Evolutionary conservation across 2,888 invertebrate genomes (phyloP).

Genomic region (Sylvicola fuscatus): DNA sequence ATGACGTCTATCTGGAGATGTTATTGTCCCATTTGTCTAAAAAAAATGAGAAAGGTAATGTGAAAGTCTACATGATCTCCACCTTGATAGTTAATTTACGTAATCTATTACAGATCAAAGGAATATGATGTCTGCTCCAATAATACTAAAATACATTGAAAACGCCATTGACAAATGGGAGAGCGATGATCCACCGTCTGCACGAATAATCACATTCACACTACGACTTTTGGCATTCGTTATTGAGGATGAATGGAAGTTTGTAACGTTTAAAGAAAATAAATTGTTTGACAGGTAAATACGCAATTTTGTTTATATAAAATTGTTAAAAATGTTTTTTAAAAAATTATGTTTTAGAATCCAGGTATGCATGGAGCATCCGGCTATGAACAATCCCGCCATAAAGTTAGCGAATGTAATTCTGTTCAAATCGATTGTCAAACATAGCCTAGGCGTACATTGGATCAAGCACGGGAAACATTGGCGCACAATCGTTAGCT

Average conservation of each 20-base stretch:
- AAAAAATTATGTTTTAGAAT: too few species aligned
- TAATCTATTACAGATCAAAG: slow-evolving; percentile 17
- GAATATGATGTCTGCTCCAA: slow-evolving; percentile 18
- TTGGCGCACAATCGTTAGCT: slow-evolving; percentile 42
- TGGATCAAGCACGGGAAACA: slow-evolving; percentile 40
- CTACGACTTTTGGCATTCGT: slow-evolving; percentile 38
- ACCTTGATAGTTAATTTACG: too few species aligned
- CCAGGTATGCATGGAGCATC: not conserved
- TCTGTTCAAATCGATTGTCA: slow-evolving; percentile 34
- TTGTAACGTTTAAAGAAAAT: slow-evolving; percentile 31
- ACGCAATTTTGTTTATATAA: too few species aligned
- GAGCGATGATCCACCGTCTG: slow-evolving; percentile 20
- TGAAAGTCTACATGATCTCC: too few species aligned
- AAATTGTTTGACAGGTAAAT: slow-evolving; percentile 16
- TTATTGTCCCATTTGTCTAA: slow-evolving; percentile 37
- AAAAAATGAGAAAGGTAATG: slow-evolving; percentile 30
- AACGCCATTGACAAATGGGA: slow-evolving; percentile 22
- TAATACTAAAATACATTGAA: slow-evolving; percentile 27
- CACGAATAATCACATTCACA: slow-evolving; percentile 35
- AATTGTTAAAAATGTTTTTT: too few species aligned
- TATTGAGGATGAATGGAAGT: slow-evolving; percentile 34
- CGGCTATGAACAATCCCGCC: slow-evolving; percentile 26
- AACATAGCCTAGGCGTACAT: slow-evolving; percentile 39
- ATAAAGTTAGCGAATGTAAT: slow-evolving; percentile 45
- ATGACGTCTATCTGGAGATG: slow-evolving; percentile 42